Conservation (phyloP, 2,888 invertebrate species). For the Orchesellides sinensis region DNA sequence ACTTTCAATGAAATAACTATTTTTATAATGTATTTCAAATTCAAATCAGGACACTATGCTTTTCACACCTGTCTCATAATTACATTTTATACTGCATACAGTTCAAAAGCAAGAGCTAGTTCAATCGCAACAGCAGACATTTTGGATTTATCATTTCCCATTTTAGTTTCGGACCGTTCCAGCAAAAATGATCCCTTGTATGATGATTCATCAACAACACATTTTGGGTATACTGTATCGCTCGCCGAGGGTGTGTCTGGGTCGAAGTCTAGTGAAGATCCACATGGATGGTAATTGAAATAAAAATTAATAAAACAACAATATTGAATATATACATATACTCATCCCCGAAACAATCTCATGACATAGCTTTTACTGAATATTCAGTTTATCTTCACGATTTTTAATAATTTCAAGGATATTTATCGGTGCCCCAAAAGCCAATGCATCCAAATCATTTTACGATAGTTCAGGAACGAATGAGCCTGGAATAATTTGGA, state of each 20-base stretch:
- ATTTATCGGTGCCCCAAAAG: conserved; percentile 64
- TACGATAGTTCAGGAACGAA: neutral
- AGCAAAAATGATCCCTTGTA: neutral
- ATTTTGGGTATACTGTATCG: conserved; percentile 34
- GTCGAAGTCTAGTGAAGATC: neutral
- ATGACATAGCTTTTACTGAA: neutral
- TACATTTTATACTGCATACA: neutral
- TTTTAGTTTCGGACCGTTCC: conserved; percentile 26
- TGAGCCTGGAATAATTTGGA: conserved; percentile 55
- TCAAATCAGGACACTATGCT: neutral
- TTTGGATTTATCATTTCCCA: conserved; percentile 34
- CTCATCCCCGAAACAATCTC: no score
- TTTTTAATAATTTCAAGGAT: conserved; percentile 37
- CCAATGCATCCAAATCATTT: conserved; percentile 4
- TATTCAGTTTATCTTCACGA: neutral
- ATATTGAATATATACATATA: no score
- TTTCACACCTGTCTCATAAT: conserved; percentile 5
- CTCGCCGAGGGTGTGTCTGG: neutral
- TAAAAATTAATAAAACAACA: no score
- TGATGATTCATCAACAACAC: conserved; percentile 2
- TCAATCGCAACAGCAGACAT: neutral
- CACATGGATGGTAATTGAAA: conserved; percentile 35
- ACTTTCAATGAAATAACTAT: no score
- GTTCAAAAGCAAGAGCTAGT: neutral
- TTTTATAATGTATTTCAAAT: neutral